Conservation (phyloP, 2,888 invertebrate species). For the Tipula lateralis region DNA sequence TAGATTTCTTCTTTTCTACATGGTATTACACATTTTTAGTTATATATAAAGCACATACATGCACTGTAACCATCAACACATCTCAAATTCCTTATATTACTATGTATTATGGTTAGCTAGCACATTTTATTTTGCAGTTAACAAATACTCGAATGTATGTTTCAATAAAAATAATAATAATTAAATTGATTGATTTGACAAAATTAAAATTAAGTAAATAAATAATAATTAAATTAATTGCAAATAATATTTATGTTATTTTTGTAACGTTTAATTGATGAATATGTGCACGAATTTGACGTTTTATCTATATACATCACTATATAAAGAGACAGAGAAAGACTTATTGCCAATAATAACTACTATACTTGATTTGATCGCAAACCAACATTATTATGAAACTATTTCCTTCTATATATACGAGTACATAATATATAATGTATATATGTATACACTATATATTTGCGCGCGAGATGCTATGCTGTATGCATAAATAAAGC, state of each 20-base stretch:
- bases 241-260: background rate
- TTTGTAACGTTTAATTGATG: background rate
- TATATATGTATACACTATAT: background rate
- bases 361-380: background rate
- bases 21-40: background rate
- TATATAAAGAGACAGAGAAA: background rate
- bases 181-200: slow-evolving; percentile 9
- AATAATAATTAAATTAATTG: slow-evolving; percentile 2
- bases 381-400: background rate
- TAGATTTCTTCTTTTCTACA: background rate
- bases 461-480: background rate
- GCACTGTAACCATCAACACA: background rate
- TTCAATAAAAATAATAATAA: background rate
- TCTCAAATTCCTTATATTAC: background rate
- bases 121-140: background rate
- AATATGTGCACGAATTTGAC: background rate
- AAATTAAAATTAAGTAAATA: slow-evolving; percentile 14
- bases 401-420: background rate
- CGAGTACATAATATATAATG: background rate
- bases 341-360: slow-evolving; percentile 11
- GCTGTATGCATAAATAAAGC: background rate
- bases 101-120: background rate
- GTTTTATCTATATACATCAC: background rate
- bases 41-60: background rate
- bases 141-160: no score